Evolutionary conservation across 2,888 invertebrate genomes (phyloP), one percentile per base, ranked within the genome.

Genomic region (Tachina grossa): DNA sequence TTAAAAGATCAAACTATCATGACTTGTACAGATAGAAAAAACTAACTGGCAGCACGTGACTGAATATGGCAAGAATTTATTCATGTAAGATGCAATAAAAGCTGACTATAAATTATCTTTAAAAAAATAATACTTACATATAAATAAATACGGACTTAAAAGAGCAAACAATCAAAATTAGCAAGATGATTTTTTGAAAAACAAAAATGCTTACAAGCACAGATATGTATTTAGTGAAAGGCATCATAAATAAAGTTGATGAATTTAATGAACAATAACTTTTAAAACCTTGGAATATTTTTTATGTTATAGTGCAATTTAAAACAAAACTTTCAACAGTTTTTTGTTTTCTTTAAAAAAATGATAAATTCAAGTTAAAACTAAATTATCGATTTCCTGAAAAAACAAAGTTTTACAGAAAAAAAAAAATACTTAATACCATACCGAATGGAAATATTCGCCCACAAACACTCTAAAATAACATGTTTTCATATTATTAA

Each of bases 1-100:
- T 51, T 59, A 39, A 59, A 74, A 81, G 80, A 74, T 81, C 66
- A 74, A 81, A 81, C 14, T 22, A 43, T 81, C 83, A 77, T 72
- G 77, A 77, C 65, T 66, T 55, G 41, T 49, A 49, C 19, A 77
- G 43, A 65, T 49, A 51, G n/a, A 66, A 66, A 53, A 66, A 72
- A 69, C 57, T 65, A 76, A 84, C 80, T 77, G 47, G 65, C 45
- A 82, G 85, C 85, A 85, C 85, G 85, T 82, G 85, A 85, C 82
- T 75, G 71, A 75, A 78, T 49, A 72, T 66, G 69, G 71, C 77
- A 63, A 78, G 68, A 85, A 74, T 78, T 57, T 55, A 74, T 78
- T 57, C 51, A 77, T 57, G 13, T 39, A 61, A 61, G 19, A 45
- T 45, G 31, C 61, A 69, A 69, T 51, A 69, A 22, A 59, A 59